These are phyloP conservation scores for Theocolax elegans DNA, from an alignment of 1,140 invertebrate genomes.

Conservation along the genomic window DNA sequence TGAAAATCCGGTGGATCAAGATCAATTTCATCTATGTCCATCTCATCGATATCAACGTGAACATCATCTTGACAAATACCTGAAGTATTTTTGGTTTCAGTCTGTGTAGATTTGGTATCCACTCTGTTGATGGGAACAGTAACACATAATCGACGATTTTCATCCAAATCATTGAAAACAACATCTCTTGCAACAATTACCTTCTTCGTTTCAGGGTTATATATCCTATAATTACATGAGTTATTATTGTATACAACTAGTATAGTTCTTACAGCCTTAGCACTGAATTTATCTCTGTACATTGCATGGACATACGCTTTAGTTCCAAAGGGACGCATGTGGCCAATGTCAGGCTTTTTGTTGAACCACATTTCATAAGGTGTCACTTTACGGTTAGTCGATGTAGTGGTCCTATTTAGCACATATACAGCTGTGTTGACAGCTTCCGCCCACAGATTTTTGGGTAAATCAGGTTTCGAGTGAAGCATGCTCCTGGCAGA, in stretches of 20 bases:
- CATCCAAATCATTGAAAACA: conserved; percentile 5
- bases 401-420: too few species aligned
- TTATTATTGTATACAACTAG: neutral
- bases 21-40: neutral
- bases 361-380: too few species aligned
- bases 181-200: neutral
- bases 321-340: too few species aligned
- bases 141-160: neutral
- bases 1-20: neutral
- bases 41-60: neutral
- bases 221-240: neutral
- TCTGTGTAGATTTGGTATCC: neutral
- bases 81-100: neutral
- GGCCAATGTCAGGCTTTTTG: too few species aligned
- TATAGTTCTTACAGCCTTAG: too few species aligned
- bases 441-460: neutral
- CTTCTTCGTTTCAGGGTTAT: neutral
- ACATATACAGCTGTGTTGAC: too few species aligned
- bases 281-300: too few species aligned
- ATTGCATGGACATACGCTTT: too few species aligned
- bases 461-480: too few species aligned
- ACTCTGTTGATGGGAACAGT: neutral
- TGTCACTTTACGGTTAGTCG: conserved; percentile 46
- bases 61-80: neutral
- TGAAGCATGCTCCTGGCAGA: too few species aligned